Percentiles rank a stretch among this genome's conserved stretches.
Evolutionary conservation across 2,888 invertebrate species (phyloP).

Genomic region (Margaritifera margaritifera): DNA sequence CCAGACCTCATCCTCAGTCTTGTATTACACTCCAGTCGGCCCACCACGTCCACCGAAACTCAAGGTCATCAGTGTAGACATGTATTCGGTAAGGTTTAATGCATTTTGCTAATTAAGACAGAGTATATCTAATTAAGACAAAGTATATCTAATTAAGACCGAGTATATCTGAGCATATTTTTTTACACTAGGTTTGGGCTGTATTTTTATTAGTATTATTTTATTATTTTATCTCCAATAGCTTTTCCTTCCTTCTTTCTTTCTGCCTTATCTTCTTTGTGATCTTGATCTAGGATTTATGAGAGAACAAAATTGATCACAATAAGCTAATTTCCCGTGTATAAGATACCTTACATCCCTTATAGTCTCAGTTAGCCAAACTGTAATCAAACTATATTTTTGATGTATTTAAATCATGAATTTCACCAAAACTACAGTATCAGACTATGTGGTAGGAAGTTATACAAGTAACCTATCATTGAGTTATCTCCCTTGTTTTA

Average conservation of each 20-base stretch:
- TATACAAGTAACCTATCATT: not conserved
- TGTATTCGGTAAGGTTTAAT: slow-evolving; percentile 58
- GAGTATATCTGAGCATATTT: not conserved
- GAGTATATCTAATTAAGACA: not conserved
- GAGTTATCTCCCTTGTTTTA: not conserved
- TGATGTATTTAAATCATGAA: too few species aligned
- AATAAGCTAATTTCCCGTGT: too few species aligned
- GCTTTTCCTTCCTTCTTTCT: too few species aligned
- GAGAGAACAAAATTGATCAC: too few species aligned
- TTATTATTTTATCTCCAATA: not conserved
- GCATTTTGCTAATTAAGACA: too few species aligned
- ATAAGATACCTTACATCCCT: too few species aligned
- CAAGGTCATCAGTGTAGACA: slow-evolving; percentile 59
- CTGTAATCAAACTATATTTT: too few species aligned
- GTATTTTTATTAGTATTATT: not conserved
- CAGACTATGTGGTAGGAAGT: too few species aligned
- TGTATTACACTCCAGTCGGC: slow-evolving; percentile 70
- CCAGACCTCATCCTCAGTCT: slow-evolving; percentile 67
- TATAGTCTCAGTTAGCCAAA: too few species aligned
- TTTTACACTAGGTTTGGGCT: not conserved
- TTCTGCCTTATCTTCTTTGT: too few species aligned
- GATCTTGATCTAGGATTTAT: too few species aligned
- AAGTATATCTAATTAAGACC: not conserved
- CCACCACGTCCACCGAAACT: slow-evolving; percentile 66
- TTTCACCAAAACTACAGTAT: too few species aligned